A percentile compares a stretch with the other conserved stretches of the same genome.
Evolutionary conservation across 2,797 vertebrate species (phyloP).

Genomic region (Micromesistius poutassou): DNA sequence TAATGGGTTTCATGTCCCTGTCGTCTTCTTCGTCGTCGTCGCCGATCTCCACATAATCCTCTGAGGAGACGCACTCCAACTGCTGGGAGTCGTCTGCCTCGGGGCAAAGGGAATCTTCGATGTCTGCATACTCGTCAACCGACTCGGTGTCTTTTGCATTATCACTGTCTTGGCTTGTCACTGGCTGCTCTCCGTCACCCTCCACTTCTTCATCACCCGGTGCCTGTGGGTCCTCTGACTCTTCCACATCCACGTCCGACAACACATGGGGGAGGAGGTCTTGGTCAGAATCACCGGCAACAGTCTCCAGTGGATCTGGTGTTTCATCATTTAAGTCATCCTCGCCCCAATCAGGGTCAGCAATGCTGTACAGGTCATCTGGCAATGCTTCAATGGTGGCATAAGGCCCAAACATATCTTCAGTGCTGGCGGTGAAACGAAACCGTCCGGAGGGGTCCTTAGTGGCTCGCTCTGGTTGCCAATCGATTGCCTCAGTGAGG

Average conservation of each 20-base stretch:
- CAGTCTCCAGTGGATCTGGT: constrained; percentile 41
- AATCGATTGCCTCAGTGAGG: constrained; percentile 61
- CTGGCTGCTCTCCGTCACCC: constrained; percentile 31
- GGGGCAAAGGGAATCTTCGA: constrained; percentile 61
- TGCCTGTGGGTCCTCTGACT: constrained; percentile 59
- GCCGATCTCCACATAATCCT: constrained; percentile 79
- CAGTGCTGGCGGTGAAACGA: constrained; percentile 71
- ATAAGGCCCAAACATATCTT: constrained; percentile 76
- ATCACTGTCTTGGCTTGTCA: constrained; percentile 35
- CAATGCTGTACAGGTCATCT: constrained; percentile 48
- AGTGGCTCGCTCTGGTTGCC: constrained; percentile 77
- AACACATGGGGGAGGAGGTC: constrained; percentile 75
- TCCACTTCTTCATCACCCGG: constrained; percentile 35
- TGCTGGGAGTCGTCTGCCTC: constrained; percentile 57
- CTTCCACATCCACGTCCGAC: constrained; percentile 60
- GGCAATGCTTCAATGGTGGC: constrained; percentile 74
- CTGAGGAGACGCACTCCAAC: constrained; percentile 70
- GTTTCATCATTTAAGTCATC: constrained; percentile 58
- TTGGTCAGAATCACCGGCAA: constrained; percentile 46
- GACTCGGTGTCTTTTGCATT: constrained; percentile 55
- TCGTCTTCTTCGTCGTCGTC: constrained; percentile 75
- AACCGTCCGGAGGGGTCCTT: constrained; percentile 74
- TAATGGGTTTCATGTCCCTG: constrained; percentile 66
- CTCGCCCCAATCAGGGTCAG: constrained; percentile 67
- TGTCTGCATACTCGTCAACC: constrained; percentile 75